Percentiles rank a stretch among this genome's conserved stretches.
Conservation (phyloP, 2,113 vertebrate genomes). For the Alosa alosa region DNA sequence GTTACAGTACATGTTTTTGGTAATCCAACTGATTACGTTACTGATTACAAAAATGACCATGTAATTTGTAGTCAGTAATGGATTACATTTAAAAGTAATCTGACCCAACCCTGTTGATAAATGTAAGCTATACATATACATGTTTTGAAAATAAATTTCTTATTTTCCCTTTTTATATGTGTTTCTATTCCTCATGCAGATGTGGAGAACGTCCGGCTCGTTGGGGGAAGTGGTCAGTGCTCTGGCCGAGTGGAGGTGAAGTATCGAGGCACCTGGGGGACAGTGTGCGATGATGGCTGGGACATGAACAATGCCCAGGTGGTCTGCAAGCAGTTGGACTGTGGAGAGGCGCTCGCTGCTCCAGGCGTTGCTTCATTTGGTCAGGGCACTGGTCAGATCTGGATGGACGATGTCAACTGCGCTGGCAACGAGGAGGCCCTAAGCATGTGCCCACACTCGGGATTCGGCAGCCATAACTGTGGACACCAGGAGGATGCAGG, state of each 20-base stretch:
- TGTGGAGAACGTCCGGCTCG: not conserved
- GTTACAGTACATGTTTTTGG: no score
- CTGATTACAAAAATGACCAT: no score
- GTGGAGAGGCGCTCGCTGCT: not conserved
- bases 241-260: constrained; percentile 22
- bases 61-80: no score
- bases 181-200: not conserved
- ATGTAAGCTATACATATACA: no score
- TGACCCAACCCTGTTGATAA: no score
- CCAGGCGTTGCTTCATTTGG: not conserved
- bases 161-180: no score
- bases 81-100: no score
- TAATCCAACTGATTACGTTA: no score
- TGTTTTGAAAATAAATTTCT: no score
- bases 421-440: constrained; percentile 15
- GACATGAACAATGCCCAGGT: constrained; percentile 21
- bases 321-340: constrained; percentile 25
- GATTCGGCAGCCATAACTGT: constrained; percentile 7
- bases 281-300: constrained; percentile 25
- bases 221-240: not conserved
- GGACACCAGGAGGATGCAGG: constrained; percentile 15
- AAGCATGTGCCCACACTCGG: not conserved
- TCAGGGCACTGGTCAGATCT: constrained; percentile 17
- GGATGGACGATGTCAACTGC: constrained; percentile 1
- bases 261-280: constrained; percentile 2